Evolutionary conservation across 2,888 invertebrate genomes (phyloP), one percentile per base, ranked within the genome.

Genomic region (Diarsia mendica): DNA sequence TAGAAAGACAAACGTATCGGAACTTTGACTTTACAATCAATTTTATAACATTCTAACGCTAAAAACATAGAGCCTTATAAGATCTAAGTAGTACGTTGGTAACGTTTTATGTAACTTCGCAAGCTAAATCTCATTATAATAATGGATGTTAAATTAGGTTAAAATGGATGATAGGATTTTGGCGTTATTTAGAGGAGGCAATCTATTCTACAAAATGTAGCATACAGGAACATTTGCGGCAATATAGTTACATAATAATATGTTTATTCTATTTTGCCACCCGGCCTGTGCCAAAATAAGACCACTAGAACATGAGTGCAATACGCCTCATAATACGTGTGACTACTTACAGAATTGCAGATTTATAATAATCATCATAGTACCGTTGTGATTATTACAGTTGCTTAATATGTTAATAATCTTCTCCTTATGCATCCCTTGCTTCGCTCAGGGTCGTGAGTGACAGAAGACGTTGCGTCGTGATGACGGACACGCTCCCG

Each of bases 1-100:
- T 94, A 92, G 92, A 89, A 93, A 92, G 91, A 92, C 92, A 94
- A 92, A 93, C 92, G 91, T 89, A 92, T 92, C 89, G 90, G 87
- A 91, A 93, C 89, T 93, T 92, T 88, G 85, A 88, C 89, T 91
- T 89, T 90, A 84, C 89, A 90, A 92, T 92, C 91, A 91, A 92
- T 90, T 89, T 85, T 65, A 75, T 80, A 85, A 81, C 55, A 67
- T 76, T 69, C 33, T 67, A 20, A 20, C 18, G 44, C 53, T 67
- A 58, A 51, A 72, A 46, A 63, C 46, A 49, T 64, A 48, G 1
- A 13, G n/a, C 23, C 6, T n/a, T 9, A 13, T 4, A 51, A 46
- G 49, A 51, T 28, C 39, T 65, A n/a, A n/a, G n/a, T n/a, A 18
- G 11, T 33, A 66, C 6, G 51, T 15, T 23, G 20, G 18, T 10